A percentile compares a stretch with the other conserved stretches of the same genome.
phyloP scores from a whole-genome alignment of 2,888 invertebrate species.

The Zootermopsis nevadensis region DNA sequence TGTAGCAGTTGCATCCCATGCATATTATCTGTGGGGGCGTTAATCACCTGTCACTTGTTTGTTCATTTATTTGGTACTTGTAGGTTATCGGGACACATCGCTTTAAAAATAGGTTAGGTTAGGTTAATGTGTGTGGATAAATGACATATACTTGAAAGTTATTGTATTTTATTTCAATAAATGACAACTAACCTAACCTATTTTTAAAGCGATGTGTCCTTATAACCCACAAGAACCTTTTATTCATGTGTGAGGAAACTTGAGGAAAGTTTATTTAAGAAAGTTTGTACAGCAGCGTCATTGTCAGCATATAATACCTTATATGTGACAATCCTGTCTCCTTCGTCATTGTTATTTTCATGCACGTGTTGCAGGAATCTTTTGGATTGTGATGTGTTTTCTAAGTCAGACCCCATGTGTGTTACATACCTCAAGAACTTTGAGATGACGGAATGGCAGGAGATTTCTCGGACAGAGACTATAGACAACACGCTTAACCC shows the following conservation, averaged over 20 bases:
- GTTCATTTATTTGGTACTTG: too few species aligned
- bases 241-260: not conserved
- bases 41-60: too few species aligned
- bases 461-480: slow-evolving; percentile 63
- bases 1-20: too few species aligned
- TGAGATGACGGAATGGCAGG: slow-evolving; percentile 60
- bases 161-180: too few species aligned
- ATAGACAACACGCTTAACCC: slow-evolving; percentile 65
- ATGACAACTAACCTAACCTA: too few species aligned
- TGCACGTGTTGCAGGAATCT: slow-evolving; percentile 61
- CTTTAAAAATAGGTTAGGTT: too few species aligned
- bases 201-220: too few species aligned
- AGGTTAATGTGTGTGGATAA: too few species aligned
- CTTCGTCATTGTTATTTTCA: not conserved
- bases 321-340: not conserved
- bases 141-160: too few species aligned
- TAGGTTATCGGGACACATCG: too few species aligned
- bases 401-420: slow-evolving; percentile 70
- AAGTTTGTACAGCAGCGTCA: not conserved
- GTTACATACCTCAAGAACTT: slow-evolving; percentile 61
- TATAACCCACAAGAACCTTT: not conserved
- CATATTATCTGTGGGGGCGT: too few species aligned
- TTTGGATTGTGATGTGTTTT: slow-evolving; percentile 65
- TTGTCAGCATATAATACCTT: not conserved
- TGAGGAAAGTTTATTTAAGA: not conserved